Base-by-base conservation (phyloP, 2,888 invertebrate species). In the Rhagium mordax region DNA sequence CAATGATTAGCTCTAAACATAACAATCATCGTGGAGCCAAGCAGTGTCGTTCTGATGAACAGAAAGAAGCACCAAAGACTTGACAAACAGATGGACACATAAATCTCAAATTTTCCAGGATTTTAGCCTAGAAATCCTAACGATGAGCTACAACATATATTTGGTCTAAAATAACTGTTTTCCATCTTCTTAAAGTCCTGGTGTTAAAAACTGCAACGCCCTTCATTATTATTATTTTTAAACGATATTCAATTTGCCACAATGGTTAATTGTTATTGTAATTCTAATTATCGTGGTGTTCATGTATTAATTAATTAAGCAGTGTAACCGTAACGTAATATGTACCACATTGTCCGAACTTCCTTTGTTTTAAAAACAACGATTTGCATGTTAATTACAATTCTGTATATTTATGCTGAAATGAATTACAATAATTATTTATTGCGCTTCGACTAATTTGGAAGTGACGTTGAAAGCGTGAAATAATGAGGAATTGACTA, bases 261-360 rank as follows among this genome's bases (percentile, higher is more conserved):
- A 59, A 59, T 15, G 16, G 59, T 27, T 59, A 7, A 59, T 59
- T 29, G 59, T 59, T 33, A 59, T 33, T 59, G 29, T 59, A 59
- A 59, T 33, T 33, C 29, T 59, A 59, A 33, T 59, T 59, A 59
- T 29, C 6, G 21, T 29, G 10, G 2, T 3, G 29, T n/a, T 10
- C 21, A 33, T 29, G 24, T 29, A 59, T 33, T 59, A 33, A 59
- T 33, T 59, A 29, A 59, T 59, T 27, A 29, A 33, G 16, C 18
- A 29, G 18, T 29, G 33, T 33, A 33, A 47, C n/a, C n/a, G n/a
- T 47, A 47, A n/a, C n/a, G 47, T 47, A n/a, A 47, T 4, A 47
- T 47, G 47, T 47, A 47, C n/a, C n/a, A 3, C 47, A 47, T 47
- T 47, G 10, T 47, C 47, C 47, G 3, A 47, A 47, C 10, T 10